Evolutionary conservation across 2,888 invertebrate genomes (phyloP).

Genomic region (Dynastes maya): DNA sequence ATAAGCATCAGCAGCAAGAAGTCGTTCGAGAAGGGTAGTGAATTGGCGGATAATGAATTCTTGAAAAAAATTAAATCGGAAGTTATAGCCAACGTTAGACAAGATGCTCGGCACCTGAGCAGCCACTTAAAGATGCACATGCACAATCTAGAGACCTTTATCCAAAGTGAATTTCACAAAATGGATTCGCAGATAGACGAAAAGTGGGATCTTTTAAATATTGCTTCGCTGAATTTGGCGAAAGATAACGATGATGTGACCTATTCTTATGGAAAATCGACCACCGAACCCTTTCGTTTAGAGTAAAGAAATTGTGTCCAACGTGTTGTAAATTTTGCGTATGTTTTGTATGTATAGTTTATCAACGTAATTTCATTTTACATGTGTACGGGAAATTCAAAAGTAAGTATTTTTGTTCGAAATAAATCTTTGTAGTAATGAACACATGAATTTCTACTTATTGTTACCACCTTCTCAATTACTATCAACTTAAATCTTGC

Average conservation of each 20-base stretch:
- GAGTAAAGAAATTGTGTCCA: constrained; percentile 20
- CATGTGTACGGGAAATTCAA: too few relatives aligned
- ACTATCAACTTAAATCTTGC: too few relatives aligned
- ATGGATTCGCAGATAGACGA: constrained; percentile 61
- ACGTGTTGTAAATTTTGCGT: too few relatives aligned
- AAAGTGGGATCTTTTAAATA: constrained; percentile 54
- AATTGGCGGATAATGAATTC: constrained; percentile 48
- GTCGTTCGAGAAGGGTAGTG: constrained; percentile 18
- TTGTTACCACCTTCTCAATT: too few relatives aligned
- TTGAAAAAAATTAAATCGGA: constrained; percentile 50
- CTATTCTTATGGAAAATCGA: constrained; percentile 28
- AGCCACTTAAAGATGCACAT: constrained; percentile 62
- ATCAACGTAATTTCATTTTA: too few relatives aligned
- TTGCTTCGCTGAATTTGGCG: constrained; percentile 42
- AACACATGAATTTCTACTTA: too few relatives aligned
- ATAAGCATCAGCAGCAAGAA: constrained; percentile 27
- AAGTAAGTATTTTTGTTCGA: too few relatives aligned
- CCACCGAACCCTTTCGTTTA: constrained; percentile 36
- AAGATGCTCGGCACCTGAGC: constrained; percentile 60
- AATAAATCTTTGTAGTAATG: too few relatives aligned
- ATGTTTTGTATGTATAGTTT: too few relatives aligned
- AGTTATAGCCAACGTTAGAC: constrained; percentile 49
- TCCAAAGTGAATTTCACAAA: constrained; percentile 63
- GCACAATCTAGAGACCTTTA: constrained; percentile 62
- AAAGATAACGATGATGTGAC: constrained; percentile 45